Conservation (phyloP, 2,797 vertebrate species). For the Decapterus maruadsi region DNA sequence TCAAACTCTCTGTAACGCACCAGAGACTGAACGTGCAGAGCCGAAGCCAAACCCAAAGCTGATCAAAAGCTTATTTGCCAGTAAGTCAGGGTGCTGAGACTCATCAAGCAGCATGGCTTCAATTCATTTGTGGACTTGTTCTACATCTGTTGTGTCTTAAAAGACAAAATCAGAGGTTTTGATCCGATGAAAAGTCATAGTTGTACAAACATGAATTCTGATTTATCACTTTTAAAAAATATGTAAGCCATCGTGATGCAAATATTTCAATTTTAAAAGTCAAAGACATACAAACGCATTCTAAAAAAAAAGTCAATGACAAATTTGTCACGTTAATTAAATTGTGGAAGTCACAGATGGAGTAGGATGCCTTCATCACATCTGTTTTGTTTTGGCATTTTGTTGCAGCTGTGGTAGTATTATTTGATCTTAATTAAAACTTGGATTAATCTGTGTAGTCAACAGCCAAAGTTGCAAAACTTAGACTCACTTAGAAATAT, state of each 20-base stretch:
- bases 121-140: background rate
- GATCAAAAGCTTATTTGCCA: conserved; percentile 43
- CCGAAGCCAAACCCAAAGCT: conserved; percentile 23
- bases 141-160: conserved; percentile 8
- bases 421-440: background rate
- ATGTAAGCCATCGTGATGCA: background rate
- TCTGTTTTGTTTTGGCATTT: background rate
- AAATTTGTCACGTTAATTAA: background rate
- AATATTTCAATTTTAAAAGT: background rate
- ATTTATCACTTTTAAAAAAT: background rate
- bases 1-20: conserved; percentile 10
- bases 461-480: background rate
- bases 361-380: background rate
- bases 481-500: background rate
- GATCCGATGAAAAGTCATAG: background rate
- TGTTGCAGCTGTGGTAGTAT: background rate
- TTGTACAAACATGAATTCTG: background rate
- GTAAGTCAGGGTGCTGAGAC: conserved; percentile 14
- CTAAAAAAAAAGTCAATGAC: background rate
- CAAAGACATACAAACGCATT: background rate
- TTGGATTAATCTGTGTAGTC: background rate
- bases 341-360: background rate
- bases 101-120: conserved; percentile 20
- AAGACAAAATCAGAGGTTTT: conserved; percentile 17
- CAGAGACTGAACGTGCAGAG: conserved; percentile 27